These are phyloP conservation scores for Parauchenoglanis ngamensis DNA, from an alignment of 2,797 vertebrate species.

Conservation along the genomic window DNA sequence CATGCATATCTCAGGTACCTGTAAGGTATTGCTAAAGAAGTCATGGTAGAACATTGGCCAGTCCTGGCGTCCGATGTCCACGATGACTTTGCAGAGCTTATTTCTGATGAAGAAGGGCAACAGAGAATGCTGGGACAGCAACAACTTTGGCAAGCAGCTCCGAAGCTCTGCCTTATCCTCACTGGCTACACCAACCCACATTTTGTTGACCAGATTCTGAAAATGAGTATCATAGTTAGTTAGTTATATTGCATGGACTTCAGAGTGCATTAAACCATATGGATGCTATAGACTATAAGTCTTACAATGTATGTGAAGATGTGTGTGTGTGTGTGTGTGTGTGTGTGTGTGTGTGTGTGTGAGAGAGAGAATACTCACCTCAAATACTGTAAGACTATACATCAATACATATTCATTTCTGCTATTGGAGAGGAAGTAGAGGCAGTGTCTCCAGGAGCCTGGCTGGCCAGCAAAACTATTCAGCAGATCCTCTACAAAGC, in stretches of 20 bases:
- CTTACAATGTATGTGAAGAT: neutral
- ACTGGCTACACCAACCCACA: constrained; percentile 96
- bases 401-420: constrained; percentile 99
- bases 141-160: constrained; percentile 93
- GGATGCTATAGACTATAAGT: neutral
- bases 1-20: constrained; percentile 72
- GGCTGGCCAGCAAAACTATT: constrained; percentile 98
- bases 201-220: constrained; percentile 97
- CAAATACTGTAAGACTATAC: constrained; percentile 98
- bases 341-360: neutral
- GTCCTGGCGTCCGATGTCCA: constrained; percentile 96
- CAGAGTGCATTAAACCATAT: neutral
- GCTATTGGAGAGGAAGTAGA: constrained; percentile 97
- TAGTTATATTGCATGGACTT: neutral
- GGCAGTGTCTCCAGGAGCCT: constrained; percentile 95
- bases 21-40: constrained; percentile 96
- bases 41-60: constrained; percentile 99
- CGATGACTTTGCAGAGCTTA: constrained; percentile 98
- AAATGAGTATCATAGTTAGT: neutral
- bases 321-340: neutral
- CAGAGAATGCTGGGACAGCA: constrained; percentile 91
- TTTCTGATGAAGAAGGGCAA: constrained; percentile 97
- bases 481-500: constrained; percentile 89
- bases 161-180: constrained; percentile 98
- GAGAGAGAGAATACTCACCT: constrained; percentile 78